phyloP scores from a whole-genome alignment of 2,888 invertebrate genomes.

The Vesta saturnalis region DNA sequence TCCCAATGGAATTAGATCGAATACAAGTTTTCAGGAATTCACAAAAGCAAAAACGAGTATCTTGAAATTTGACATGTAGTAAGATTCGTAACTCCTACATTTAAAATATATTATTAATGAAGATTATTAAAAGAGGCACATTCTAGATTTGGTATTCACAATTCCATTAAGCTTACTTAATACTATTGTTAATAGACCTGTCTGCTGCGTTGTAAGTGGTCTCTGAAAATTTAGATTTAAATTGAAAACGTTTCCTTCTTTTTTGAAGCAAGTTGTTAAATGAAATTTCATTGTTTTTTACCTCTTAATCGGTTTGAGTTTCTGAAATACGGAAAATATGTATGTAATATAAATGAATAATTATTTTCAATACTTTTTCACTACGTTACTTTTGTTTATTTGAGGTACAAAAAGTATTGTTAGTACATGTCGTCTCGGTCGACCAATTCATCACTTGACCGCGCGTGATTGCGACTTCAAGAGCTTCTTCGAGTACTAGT shows the following conservation, averaged over 20 bases:
- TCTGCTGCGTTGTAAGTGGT: no score
- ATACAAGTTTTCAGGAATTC: slow-evolving; percentile 26
- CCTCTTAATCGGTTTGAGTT: no score
- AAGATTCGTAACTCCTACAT: not conserved
- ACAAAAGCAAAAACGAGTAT: slow-evolving; percentile 20
- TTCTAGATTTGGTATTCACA: no score
- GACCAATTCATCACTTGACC: slow-evolving; percentile 55
- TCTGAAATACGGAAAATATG: not conserved
- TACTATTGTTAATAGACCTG: no score
- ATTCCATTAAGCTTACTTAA: no score
- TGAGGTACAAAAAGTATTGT: slow-evolving; percentile 31
- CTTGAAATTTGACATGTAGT: not conserved
- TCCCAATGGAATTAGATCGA: slow-evolving; percentile 29
- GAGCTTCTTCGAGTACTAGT: slow-evolving; percentile 52
- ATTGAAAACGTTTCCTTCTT: no score
- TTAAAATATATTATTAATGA: no score
- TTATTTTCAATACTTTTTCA: not conserved
- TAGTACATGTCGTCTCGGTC: slow-evolving; percentile 31
- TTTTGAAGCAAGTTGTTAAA: no score
- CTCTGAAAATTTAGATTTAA: no score
- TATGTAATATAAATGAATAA: not conserved
- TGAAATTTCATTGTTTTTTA: no score
- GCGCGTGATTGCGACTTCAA: slow-evolving; percentile 50
- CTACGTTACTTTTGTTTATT: slow-evolving; percentile 22
- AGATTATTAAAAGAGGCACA: no score